These are phyloP conservation scores for Pseudoatta argentina DNA, from an alignment of 1,140 invertebrate genomes.

Conservation along the genomic window DNA sequence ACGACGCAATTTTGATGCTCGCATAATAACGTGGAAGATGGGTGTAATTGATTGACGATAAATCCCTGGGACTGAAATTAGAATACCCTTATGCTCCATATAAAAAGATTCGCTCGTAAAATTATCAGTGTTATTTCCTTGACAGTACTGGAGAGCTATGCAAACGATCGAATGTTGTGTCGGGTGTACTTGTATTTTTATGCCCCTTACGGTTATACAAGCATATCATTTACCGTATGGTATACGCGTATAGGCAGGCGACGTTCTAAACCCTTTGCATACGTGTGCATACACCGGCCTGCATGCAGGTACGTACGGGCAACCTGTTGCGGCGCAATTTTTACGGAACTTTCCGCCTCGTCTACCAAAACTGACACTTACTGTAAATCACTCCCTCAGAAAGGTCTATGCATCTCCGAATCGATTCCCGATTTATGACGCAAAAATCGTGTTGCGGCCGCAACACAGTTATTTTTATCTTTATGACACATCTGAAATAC, in stretches of 20 bases:
- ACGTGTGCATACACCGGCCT: slow-evolving; percentile 12
- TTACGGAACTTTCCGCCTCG: slow-evolving; percentile 73
- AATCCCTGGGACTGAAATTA: slow-evolving; percentile 40
- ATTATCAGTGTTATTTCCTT: slow-evolving; percentile 2
- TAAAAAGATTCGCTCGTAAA: slow-evolving; percentile 35
- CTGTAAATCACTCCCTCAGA: slow-evolving; percentile 69
- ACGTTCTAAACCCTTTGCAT: slow-evolving; percentile 60
- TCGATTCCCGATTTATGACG: slow-evolving; percentile 67
- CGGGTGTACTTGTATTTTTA: slow-evolving; percentile 38
- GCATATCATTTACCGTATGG: slow-evolving; percentile 46
- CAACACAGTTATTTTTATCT: slow-evolving; percentile 32
- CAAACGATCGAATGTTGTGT: slow-evolving; percentile 51
- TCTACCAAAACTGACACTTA: slow-evolving; percentile 72
- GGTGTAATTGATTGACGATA: slow-evolving; percentile 26
- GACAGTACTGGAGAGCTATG: slow-evolving; percentile 9
- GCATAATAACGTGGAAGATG: slow-evolving; percentile 22
- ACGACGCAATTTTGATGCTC: slow-evolving; percentile 37
- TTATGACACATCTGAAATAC: slow-evolving; percentile 11
- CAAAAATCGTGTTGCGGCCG: slow-evolving; percentile 17
- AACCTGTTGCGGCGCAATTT: slow-evolving; percentile 76
- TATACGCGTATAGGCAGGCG: slow-evolving; percentile 8
- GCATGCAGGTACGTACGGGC: slow-evolving; percentile 70
- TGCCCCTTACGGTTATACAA: slow-evolving; percentile 51
- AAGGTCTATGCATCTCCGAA: slow-evolving; percentile 67
- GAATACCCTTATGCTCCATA: slow-evolving; percentile 9